These are phyloP conservation scores for Hemichromis elongatus DNA, from an alignment of 2,113 vertebrate genomes.

Conservation along the genomic window DNA sequence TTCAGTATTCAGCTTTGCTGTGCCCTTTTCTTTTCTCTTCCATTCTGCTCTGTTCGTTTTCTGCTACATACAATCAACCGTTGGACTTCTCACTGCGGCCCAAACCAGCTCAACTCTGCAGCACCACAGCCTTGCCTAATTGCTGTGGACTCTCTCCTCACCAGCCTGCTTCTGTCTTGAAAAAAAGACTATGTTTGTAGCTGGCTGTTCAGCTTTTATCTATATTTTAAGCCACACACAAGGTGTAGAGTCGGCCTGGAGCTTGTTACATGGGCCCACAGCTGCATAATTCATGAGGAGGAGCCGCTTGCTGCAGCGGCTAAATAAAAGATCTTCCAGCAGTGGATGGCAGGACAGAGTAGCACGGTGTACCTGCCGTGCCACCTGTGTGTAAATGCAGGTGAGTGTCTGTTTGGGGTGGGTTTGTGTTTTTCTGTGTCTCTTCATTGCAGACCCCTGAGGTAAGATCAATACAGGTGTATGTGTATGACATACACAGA, in stretches of 20 bases:
- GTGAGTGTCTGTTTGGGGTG: constrained; percentile 21
- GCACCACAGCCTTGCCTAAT: constrained; percentile 66
- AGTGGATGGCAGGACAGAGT: constrained; percentile 48
- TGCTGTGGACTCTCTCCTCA: constrained; percentile 69
- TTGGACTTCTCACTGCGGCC: constrained; percentile 21
- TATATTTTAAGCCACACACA: constrained; percentile 98
- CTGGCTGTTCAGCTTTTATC: constrained; percentile 92
- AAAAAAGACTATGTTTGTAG: constrained; percentile 80
- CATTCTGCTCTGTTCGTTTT: background rate
- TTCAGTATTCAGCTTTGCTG: background rate
- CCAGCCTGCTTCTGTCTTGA: constrained; percentile 63
- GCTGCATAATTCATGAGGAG: constrained; percentile 87
- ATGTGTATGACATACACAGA: constrained; percentile 40
- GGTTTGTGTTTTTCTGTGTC: constrained; percentile 3
- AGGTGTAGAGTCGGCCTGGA: constrained; percentile 89
- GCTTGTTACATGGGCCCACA: constrained; percentile 86
- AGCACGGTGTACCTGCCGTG: constrained; percentile 38
- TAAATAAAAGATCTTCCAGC: constrained; percentile 80
- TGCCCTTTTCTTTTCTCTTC: background rate
- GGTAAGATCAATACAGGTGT: constrained; percentile 59
- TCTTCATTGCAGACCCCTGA: constrained; percentile 10
- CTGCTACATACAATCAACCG: constrained; percentile 12
- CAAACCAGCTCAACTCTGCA: constrained; percentile 21
- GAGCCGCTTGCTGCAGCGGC: constrained; percentile 76
- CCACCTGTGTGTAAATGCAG: constrained; percentile 51